A percentile compares a stretch with the other conserved stretches of the same genome.
Evolutionary conservation across 2,888 invertebrate species (phyloP).

Genomic region (Dicranocentrus wangi): DNA sequence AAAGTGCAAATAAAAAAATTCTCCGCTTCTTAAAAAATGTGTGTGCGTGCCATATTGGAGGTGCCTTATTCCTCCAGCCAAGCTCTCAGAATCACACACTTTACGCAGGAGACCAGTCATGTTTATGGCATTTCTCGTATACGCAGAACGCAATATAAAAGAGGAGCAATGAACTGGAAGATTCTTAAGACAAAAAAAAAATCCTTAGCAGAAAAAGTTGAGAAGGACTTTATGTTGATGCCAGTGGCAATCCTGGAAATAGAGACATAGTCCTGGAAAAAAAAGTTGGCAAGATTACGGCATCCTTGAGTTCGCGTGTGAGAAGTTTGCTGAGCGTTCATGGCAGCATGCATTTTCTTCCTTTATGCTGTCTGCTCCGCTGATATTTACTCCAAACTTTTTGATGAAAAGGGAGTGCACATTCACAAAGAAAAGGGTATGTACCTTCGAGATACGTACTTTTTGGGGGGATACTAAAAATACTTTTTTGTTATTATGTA

Average conservation of each 20-base stretch:
- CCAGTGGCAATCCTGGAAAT: background rate
- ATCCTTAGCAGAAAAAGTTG: background rate
- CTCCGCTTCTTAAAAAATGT: slow-evolving; percentile 21
- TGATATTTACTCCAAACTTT: too few relatives aligned
- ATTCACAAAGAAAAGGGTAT: too few relatives aligned
- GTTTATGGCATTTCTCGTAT: slow-evolving; percentile 25
- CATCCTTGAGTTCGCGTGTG: background rate
- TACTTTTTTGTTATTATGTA: too few relatives aligned
- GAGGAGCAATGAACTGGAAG: slow-evolving; percentile 15
- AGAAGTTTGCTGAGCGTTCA: too few relatives aligned
- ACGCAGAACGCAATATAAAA: background rate
- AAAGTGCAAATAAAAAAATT: slow-evolving; percentile 8
- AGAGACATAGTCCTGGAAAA: background rate
- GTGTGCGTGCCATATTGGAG: slow-evolving; percentile 41
- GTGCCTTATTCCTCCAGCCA: background rate
- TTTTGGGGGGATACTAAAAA: too few relatives aligned
- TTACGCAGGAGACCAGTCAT: background rate
- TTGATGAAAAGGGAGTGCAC: too few relatives aligned
- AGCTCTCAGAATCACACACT: background rate
- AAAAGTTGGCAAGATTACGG: slow-evolving; percentile 23
- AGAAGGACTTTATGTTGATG: too few relatives aligned
- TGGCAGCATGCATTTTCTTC: too few relatives aligned
- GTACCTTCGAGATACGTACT: too few relatives aligned
- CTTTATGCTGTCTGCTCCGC: too few relatives aligned
- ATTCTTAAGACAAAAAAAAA: slow-evolving; percentile 38